A percentile compares a stretch with the other conserved stretches of the same genome.
Conservation (phyloP, 2,113 vertebrate species). For the Aptenodytes forsteri region DNA sequence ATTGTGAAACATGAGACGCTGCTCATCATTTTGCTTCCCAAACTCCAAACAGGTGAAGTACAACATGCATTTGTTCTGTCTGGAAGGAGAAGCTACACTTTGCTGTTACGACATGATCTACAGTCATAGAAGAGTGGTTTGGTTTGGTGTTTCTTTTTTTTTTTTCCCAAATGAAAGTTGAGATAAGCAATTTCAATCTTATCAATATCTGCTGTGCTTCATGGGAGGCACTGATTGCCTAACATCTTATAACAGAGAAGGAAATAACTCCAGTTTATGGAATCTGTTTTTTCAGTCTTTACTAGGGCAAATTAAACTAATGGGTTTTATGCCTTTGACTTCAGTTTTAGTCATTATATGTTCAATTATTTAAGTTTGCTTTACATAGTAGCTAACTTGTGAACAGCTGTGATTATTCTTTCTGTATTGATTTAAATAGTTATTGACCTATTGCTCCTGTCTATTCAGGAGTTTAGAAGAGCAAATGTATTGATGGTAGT, state of each 20-base stretch:
- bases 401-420: neutral
- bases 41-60: neutral
- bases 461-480: neutral
- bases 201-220: neutral
- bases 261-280: neutral
- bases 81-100: neutral
- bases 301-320: neutral
- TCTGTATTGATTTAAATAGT: neutral
- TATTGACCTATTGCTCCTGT: neutral
- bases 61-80: neutral
- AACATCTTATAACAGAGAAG: neutral
- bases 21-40: slow-evolving; percentile 7
- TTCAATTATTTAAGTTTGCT: neutral
- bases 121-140: neutral
- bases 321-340: neutral
- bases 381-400: neutral
- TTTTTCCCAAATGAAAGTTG: neutral
- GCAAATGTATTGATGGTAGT: neutral
- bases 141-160: neutral
- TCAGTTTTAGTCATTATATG: neutral
- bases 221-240: neutral
- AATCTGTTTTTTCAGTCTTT: neutral
- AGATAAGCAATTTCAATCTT: neutral
- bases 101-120: neutral
- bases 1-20: slow-evolving; percentile 20